Evolutionary conservation across 2,113 vertebrate genomes (phyloP), one percentile per base, ranked within the genome.

Genomic region (Paratilapia polleni): DNA sequence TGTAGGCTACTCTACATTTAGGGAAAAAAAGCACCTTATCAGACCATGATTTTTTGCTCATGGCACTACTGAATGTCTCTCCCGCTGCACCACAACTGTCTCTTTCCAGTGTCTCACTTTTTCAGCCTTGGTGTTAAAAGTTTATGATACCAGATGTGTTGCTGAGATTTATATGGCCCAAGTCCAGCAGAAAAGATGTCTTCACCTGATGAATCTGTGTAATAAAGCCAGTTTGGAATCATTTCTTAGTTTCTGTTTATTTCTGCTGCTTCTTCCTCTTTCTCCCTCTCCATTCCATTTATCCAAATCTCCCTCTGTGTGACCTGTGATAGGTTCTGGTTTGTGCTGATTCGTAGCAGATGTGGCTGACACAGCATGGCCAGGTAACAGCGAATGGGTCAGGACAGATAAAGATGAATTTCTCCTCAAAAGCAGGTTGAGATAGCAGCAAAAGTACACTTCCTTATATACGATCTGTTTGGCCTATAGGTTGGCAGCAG

Each of bases 391-490:
- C 13, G 22, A 84, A 28, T 81, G 70, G 76, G 56, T 82, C 56
- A 66, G 63, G 31, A 61, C 22, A 84, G 88, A 93, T 94, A 87
- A 84, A 87, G 77, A 88, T 80, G 61, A 76, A 84, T 86, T 86
- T 87, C 43, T 60, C 22, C 41, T 77, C 74, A 20, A 80, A 85
- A 80, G 61, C 78, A 80, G 24, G 47, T 26, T 9, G 49, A 75
- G 85, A 86, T 74, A 85, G 81, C 68, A 63, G 84, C 34, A 34
- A 63, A 82, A 80, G 82, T 59, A 10, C 57, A 80, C n/a, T 34
- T 79, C 60, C 24, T 81, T 66, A 66, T 59, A 85, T 83, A 77
- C 24, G n/a, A 83, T 86, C 73, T 56, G 77, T 56, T 34, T 5
- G 17, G 31, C 66, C 64, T 78, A 31, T 83, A 63, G 57, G 58